These are phyloP conservation scores for Mesitornis unicolor DNA, from an alignment of 2,113 vertebrate genomes.

Conservation along the genomic window DNA sequence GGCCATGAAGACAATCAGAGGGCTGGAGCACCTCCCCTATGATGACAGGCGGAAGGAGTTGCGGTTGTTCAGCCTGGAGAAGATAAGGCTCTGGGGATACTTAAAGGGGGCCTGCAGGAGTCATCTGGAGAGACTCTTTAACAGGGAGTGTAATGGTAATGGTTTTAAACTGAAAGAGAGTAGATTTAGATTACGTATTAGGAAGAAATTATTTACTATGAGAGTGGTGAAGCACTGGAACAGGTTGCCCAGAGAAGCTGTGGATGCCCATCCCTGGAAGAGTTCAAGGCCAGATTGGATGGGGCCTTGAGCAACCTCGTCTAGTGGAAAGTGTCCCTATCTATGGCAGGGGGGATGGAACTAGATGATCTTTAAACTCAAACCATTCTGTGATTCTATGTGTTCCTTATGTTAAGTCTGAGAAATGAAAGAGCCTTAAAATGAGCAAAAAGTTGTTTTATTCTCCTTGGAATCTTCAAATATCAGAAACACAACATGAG, in stretches of 20 bases:
- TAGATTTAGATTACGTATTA: not conserved
- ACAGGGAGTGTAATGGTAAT: fast-evolving
- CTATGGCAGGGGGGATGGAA: not conserved
- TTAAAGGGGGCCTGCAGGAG: not conserved
- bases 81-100: not conserved
- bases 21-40: not conserved
- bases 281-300: not conserved
- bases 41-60: not conserved
- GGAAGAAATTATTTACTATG: not conserved
- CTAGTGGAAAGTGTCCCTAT: not conserved
- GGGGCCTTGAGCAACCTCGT: not conserved
- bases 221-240: not conserved
- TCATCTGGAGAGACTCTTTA: not conserved
- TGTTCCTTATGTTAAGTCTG: not conserved
- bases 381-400: not conserved
- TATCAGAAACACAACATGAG: not conserved
- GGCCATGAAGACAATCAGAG: too few relatives aligned
- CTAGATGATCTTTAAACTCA: not conserved
- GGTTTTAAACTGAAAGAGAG: not conserved
- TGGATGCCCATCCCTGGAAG: fast-evolving
- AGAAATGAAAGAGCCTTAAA: not conserved
- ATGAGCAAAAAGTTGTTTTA: not conserved
- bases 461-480: not conserved
- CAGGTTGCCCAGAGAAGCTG: not conserved
- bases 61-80: not conserved